phyloP scores from a whole-genome alignment of 2,888 invertebrate species.

The Diarsia mendica region DNA sequence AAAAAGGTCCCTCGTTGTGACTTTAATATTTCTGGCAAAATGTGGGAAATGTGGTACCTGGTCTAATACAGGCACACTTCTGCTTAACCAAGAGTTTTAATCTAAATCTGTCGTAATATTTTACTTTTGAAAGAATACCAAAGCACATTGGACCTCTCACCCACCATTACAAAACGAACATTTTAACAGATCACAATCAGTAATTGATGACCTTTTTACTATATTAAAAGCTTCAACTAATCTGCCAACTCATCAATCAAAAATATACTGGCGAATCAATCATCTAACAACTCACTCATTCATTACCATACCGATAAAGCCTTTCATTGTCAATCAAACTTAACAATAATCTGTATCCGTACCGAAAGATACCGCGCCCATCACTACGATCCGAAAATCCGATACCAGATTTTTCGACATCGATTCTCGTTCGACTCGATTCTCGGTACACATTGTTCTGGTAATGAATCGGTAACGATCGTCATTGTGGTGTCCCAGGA shows the following conservation, averaged over 20 bases:
- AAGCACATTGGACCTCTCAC: neutral
- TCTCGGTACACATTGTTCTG: constrained; percentile 56
- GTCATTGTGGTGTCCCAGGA: constrained; percentile 65
- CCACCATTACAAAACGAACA: neutral
- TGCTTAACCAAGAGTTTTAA: neutral
- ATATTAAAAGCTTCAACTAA: neutral
- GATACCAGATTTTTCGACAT: constrained; percentile 32
- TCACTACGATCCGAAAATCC: constrained; percentile 7
- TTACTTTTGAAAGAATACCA: neutral
- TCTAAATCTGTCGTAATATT: neutral
- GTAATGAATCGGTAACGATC: constrained; percentile 60
- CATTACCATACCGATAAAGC: constrained; percentile 47
- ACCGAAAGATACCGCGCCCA: constrained; percentile 17
- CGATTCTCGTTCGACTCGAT: constrained; percentile 39
- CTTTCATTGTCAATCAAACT: constrained; percentile 36
- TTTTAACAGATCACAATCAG: neutral
- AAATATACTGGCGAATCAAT: constrained; percentile 33
- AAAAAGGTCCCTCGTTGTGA: too few species aligned
- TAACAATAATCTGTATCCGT: constrained; percentile 19
- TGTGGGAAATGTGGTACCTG: too few species aligned
- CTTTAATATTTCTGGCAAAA: too few species aligned
- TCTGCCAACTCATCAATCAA: constrained; percentile 42
- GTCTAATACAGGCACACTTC: too few species aligned
- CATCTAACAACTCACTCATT: constrained; percentile 27
- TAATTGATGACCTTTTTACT: constrained; percentile 37